These are phyloP conservation scores for Atta cephalotes DNA, from an alignment of 1,140 invertebrate species.

Conservation along the genomic window DNA sequence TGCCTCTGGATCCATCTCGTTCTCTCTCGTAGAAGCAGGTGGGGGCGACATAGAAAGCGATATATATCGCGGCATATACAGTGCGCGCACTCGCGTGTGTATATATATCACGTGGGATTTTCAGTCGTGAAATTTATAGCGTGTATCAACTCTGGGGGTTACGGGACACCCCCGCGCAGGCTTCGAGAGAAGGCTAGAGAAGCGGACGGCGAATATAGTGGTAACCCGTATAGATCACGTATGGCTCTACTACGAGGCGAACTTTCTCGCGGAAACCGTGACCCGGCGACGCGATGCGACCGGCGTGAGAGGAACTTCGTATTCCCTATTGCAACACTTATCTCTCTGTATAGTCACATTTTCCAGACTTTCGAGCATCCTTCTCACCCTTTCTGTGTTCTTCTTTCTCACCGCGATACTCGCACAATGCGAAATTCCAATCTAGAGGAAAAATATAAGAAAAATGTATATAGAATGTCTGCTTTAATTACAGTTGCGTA, in stretches of 20 bases:
- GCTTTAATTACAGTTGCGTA: slow-evolving; percentile 1
- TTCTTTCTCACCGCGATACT: too few species aligned
- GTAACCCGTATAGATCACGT: slow-evolving; percentile 75
- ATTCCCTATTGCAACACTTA: slow-evolving; percentile 79
- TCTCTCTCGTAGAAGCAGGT: background rate
- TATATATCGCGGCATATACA: slow-evolving; percentile 47
- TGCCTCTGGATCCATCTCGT: slow-evolving; percentile 36
- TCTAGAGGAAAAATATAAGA: background rate
- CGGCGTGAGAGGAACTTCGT: slow-evolving; percentile 68
- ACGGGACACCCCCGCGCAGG: slow-evolving; percentile 58
- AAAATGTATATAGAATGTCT: background rate
- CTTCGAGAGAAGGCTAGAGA: slow-evolving; percentile 9
- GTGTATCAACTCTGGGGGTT: slow-evolving; percentile 66
- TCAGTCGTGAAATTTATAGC: slow-evolving; percentile 76
- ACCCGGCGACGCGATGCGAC: slow-evolving; percentile 58
- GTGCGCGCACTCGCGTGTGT: slow-evolving; percentile 58
- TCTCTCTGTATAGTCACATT: slow-evolving; percentile 71
- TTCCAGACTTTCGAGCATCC: slow-evolving; percentile 46
- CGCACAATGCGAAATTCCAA: slow-evolving; percentile 31
- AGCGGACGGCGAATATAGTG: background rate
- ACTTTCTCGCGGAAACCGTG: slow-evolving; percentile 68
- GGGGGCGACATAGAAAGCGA: background rate
- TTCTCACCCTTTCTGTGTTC: background rate
- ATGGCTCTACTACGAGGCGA: slow-evolving; percentile 70
- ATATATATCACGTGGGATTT: slow-evolving; percentile 75